Percentiles rank a stretch among this genome's conserved stretches.
Conservation (phyloP, 2,113 vertebrate species). For the Lucifuga dentata region DNA sequence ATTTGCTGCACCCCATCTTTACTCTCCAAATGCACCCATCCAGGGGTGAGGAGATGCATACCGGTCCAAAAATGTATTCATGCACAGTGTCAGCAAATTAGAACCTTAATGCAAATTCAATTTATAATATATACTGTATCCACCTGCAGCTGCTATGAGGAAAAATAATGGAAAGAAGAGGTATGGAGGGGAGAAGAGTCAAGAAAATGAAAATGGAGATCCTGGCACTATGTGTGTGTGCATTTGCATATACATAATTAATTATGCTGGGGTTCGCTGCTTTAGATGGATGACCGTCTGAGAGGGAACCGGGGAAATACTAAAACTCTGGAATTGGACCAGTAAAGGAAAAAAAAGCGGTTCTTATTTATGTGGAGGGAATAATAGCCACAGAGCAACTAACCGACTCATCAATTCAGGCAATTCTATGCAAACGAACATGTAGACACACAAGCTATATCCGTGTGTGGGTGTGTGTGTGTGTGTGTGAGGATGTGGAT, state of each 20-base stretch:
- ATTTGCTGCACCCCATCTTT: constrained; percentile 14
- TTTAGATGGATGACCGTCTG: constrained; percentile 58
- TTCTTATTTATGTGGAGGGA: constrained; percentile 30
- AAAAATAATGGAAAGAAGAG: constrained; percentile 3
- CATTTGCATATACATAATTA: constrained; percentile 74
- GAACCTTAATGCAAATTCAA: constrained; percentile 79
- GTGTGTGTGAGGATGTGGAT: background rate
- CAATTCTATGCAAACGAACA: background rate
- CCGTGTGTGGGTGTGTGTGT: constrained; percentile 1
- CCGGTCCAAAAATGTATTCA: constrained; percentile 43
- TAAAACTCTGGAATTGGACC: constrained; percentile 26
- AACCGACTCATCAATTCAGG: constrained; percentile 16
- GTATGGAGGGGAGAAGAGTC: constrained; percentile 40
- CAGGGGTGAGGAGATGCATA: background rate
- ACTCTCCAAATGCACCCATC: constrained; percentile 22
- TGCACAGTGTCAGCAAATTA: constrained; percentile 71
- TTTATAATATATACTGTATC: constrained; percentile 80
- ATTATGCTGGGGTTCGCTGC: constrained; percentile 62
- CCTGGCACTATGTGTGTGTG: constrained; percentile 66
- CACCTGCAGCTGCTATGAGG: constrained; percentile 33
- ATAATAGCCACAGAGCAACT: constrained; percentile 11
- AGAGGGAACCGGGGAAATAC: constrained; percentile 29
- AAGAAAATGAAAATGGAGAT: constrained; percentile 79
- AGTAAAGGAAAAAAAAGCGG: constrained; percentile 46
- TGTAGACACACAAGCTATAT: background rate